Evolutionary conservation across 2,113 vertebrate genomes (phyloP).

Genomic region (Sinocyclocheilus maitianheensis): DNA sequence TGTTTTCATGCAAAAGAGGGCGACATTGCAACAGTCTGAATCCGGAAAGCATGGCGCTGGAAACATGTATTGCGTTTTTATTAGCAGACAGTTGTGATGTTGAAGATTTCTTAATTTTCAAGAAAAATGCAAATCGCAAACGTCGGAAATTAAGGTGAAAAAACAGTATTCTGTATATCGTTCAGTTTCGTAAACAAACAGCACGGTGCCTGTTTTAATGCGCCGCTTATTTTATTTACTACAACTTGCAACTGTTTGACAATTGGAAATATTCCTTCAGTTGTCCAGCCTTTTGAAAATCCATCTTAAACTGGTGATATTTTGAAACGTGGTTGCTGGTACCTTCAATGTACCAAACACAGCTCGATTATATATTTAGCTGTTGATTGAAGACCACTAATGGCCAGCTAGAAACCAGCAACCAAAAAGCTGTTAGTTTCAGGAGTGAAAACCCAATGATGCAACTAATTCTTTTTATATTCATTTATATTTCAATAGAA

Average conservation of each 20-base stretch:
- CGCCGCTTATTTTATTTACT: background rate
- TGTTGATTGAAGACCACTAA: background rate
- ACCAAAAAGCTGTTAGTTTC: background rate
- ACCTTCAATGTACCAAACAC: background rate
- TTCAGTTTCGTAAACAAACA: background rate
- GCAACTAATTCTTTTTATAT: background rate
- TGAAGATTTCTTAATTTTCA: conserved; percentile 17
- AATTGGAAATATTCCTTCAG: background rate
- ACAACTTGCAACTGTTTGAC: background rate
- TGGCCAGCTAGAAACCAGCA: background rate
- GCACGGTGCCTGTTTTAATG: background rate
- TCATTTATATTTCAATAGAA: background rate
- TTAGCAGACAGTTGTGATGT: conserved; percentile 53
- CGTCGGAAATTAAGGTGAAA: conserved; percentile 23
- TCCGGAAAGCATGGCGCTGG: conserved; percentile 37
- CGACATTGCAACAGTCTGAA: background rate
- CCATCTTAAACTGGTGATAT: background rate
- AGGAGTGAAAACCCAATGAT: background rate
- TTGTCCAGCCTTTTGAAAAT: background rate
- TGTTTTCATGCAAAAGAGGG: background rate
- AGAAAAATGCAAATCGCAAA: background rate
- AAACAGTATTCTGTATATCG: background rate
- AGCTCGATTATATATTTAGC: background rate
- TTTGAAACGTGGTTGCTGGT: background rate
- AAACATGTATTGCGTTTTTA: conserved; percentile 50